Evolutionary conservation across 2,113 vertebrate species (phyloP), one percentile per base, ranked within the genome.

Genomic region (Oplegnathus fasciatus): DNA sequence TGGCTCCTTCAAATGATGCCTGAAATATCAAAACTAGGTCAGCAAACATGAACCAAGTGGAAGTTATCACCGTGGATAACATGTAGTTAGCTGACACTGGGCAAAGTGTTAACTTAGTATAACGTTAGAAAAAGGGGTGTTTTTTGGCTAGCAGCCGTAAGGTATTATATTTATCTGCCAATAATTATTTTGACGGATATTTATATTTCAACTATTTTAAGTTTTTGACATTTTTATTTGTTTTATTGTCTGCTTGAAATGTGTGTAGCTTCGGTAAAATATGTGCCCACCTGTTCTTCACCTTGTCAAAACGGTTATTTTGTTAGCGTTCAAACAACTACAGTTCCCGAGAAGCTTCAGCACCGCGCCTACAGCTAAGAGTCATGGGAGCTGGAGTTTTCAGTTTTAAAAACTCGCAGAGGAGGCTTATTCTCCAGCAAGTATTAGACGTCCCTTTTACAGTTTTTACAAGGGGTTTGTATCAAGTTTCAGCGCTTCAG

Each of bases 371-470:
- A 22, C 14, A 4, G n/a, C 50, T 30, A 54, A 57, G 80, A 4
- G 30, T 68, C 46, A 83, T 69, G 75, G 87, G 75, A 83, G 6
- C 1, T 77, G 71, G 37, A 80, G 83, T 80, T 44, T 4, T 52
- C 58, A 0, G 9, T 2, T 46, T 46, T 5, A 46, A 46, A 46
- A 46, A 15, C 34, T 32, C 4, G 17, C 13, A 22, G 17, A 22
- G n/a, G 26, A 30, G 42, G 42, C 24, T 46, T 28, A 42, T 9
- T 46, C 4, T 28, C 65, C 4, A 28, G 22, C 22, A 55, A 54
- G 24, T 8, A 24, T 6, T 24, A 52, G 50, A 52, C 2, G 52
- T 24, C 52, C 3, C 9, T 22, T 22, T 10, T 0, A 2, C 2
- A 14, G 17, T 52, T 2, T 18, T 65, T 65, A 42, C 2, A 42